Base-by-base conservation (phyloP, 1,140 invertebrate genomes). In the Cheumatopsyche charites region DNA sequence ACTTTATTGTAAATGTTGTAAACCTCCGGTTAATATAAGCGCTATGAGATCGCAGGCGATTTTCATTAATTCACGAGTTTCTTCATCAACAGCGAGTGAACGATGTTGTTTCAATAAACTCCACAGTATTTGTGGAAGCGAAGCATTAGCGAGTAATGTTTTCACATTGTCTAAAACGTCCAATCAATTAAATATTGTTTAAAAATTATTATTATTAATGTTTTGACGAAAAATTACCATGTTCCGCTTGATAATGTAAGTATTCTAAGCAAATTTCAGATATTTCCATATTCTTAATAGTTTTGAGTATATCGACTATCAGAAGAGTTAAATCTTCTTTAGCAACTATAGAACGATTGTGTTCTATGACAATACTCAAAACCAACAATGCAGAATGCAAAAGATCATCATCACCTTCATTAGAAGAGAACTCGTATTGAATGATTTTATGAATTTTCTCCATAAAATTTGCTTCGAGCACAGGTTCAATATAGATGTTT, bases 1-100 rank as follows among this genome's bases (percentile, higher is more conserved):
- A 49, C 3, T 49, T 49, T 49, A 49, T 49, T 15, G 4, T 5
- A 49, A 49, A 49, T n/a, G 13, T 15, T 15, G 13, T 15, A 49
- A 84, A 94, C 93, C 93, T 83, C 92, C 93, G 68, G 92, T 94
- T 23, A 95, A 82, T 47, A 95, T 89, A 29, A 94, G 85, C 19
- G 95, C 89, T 63, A 96, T 89, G 0, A 96, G 85, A 82, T 95
- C 93, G 79, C 93, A 94, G 52, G 93, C 92, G 77, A 92, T 87
- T 81, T 94, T 95, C 79, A 94, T 85, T 1, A 92, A 82, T 5
- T 89, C 88, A 72, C 90, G 86, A 25, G 90, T 89, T 72, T 94
- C 92, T 75, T 89, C 88, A 66, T 87, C 87, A 62, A 86, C 83
- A n/a, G 85, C 82, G 52, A 86, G 78, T 1, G 84, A 80, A 76